Conservation (phyloP, 1,140 invertebrate species). For the Solen grandis region DNA sequence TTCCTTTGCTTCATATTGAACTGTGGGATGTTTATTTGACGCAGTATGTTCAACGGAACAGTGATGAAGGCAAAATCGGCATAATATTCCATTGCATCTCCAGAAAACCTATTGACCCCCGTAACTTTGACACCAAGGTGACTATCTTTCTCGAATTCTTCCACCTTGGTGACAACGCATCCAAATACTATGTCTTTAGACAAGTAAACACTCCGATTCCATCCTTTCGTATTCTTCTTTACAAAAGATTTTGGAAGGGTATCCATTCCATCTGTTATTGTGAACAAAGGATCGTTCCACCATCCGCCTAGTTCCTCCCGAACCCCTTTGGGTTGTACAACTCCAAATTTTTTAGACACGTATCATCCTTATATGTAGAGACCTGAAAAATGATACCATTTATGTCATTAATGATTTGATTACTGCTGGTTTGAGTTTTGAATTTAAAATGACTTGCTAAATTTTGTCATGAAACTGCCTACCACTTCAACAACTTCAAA, state of each 20-base stretch:
- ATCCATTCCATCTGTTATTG: conserved; percentile 57
- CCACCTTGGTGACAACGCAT: conserved; percentile 32
- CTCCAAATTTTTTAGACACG: not conserved
- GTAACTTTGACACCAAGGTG: too few species aligned
- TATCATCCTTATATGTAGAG: conserved; percentile 44
- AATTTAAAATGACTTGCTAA: too few species aligned
- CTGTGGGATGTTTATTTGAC: conserved; percentile 48
- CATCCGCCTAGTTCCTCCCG: too few species aligned
- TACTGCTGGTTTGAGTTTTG: too few species aligned
- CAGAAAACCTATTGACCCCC: conserved; percentile 27
- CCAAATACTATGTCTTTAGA: too few species aligned
- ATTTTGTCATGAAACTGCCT: too few species aligned
- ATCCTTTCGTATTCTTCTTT: conserved; percentile 19
- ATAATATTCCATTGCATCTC: not conserved
- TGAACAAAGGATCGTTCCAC: conserved; percentile 49
- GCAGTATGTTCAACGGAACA: too few species aligned
- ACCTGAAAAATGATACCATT: too few species aligned
- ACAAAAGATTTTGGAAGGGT: conserved; percentile 50
- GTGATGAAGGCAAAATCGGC: conserved; percentile 59
- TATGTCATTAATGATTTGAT: too few species aligned
- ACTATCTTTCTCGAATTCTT: too few species aligned
- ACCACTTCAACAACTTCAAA: conserved; percentile 51
- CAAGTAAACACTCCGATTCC: conserved; percentile 48
- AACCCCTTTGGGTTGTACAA: conserved; percentile 28
- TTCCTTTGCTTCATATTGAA: not conserved